These are phyloP conservation scores for Metalampra italica DNA, from an alignment of 2,888 invertebrate genomes.

Conservation along the genomic window DNA sequence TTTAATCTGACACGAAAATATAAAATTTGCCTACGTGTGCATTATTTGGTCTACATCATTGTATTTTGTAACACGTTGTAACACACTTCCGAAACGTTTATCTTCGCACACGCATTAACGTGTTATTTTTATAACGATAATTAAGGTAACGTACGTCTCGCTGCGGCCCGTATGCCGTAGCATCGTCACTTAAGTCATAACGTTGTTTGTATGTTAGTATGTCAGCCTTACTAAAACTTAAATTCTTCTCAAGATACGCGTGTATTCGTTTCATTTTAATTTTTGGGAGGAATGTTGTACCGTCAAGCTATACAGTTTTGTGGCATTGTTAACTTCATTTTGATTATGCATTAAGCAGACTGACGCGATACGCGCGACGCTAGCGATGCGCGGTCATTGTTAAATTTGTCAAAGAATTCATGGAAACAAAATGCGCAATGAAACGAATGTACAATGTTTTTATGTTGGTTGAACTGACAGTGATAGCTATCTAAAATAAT, in stretches of 20 bases:
- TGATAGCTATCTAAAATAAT: not conserved
- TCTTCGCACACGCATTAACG: constrained; percentile 20
- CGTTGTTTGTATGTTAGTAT: constrained; percentile 51
- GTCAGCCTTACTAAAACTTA: constrained; percentile 29
- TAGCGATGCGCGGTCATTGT: too few species aligned
- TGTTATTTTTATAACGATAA: constrained; percentile 55
- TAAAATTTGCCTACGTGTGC: too few species aligned
- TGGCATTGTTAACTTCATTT: too few species aligned
- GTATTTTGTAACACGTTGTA: too few species aligned
- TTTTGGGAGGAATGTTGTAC: too few species aligned
- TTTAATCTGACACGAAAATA: too few species aligned
- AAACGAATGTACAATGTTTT: not conserved
- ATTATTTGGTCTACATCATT: too few species aligned
- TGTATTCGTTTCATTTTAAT: not conserved
- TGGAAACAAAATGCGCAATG: too few species aligned
- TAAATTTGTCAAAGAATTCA: too few species aligned
- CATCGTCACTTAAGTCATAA: constrained; percentile 62
- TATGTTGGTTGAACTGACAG: not conserved
- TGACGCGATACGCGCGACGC: too few species aligned
- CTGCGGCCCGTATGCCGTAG: constrained; percentile 53
- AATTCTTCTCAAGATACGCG: not conserved
- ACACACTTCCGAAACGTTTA: not conserved
- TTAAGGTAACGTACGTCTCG: constrained; percentile 57
- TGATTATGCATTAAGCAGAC: too few species aligned
- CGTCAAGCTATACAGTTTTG: too few species aligned